These are phyloP conservation scores for Drosophila malerkotliana DNA, from an alignment of 1,140 invertebrate genomes.

Conservation along the genomic window DNA sequence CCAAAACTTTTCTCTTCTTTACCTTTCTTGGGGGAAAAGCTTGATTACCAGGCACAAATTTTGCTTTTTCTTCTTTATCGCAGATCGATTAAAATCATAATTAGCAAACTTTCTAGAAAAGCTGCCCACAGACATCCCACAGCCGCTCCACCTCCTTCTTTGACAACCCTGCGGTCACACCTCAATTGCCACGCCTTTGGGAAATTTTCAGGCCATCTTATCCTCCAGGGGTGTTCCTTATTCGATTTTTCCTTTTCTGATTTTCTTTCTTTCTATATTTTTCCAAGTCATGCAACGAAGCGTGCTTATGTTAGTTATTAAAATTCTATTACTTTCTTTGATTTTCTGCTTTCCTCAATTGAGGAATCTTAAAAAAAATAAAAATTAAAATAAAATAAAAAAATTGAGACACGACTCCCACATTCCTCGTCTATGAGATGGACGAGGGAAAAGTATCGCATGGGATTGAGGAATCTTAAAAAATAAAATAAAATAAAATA, in stretches of 20 bases:
- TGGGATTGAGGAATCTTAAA: slow-evolving; percentile 2
- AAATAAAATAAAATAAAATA: no score
- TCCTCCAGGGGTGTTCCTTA: slow-evolving; percentile 1
- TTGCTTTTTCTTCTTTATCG: background rate
- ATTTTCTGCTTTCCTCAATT: slow-evolving; percentile 42
- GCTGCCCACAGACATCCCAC: background rate
- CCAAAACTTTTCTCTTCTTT: slow-evolving; percentile 18
- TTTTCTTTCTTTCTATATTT: slow-evolving; percentile 3
- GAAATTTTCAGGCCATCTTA: background rate
- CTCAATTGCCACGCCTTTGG: slow-evolving; percentile 31
- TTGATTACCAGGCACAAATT: slow-evolving; percentile 53
- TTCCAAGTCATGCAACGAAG: slow-evolving; percentile 59
- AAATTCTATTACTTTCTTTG: slow-evolving; percentile 73
- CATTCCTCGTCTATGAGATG: no score
- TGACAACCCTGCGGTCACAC: slow-evolving; percentile 25
- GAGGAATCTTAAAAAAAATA: background rate
- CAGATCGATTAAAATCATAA: slow-evolving; percentile 76
- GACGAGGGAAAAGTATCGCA: no score
- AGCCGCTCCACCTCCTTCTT: no score
- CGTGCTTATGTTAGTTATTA: slow-evolving; percentile 72
- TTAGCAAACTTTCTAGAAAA: slow-evolving; percentile 68
- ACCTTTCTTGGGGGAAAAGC: slow-evolving; percentile 15
- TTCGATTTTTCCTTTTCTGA: background rate
- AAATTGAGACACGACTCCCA: no score
- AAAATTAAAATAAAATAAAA: no score